Conservation (phyloP, 2,888 invertebrate species). For the Agriopis leucophaearia region DNA sequence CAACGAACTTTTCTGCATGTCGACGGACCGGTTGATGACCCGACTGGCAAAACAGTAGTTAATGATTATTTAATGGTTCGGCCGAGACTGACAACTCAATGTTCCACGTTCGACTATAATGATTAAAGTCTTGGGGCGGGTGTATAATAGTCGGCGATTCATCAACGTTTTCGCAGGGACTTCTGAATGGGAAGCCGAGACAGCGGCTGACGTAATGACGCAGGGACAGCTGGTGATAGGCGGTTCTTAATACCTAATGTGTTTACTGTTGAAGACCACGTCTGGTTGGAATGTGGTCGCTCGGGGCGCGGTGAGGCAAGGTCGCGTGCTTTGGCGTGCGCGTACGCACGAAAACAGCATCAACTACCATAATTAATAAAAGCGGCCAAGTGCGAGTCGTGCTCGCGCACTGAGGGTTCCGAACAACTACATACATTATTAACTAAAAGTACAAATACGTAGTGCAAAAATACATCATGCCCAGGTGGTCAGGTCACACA, state of each 20-base stretch:
- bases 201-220: conserved; percentile 39
- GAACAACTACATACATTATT: too few relatives aligned
- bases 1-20: conserved; percentile 75
- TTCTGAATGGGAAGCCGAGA: conserved; percentile 62
- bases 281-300: conserved; percentile 57
- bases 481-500: too few relatives aligned
- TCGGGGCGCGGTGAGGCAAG: conserved; percentile 61
- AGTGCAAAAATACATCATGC: too few relatives aligned
- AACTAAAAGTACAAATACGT: too few relatives aligned
- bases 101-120: conserved; percentile 31
- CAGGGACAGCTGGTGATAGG: conserved; percentile 49
- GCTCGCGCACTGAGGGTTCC: too few relatives aligned
- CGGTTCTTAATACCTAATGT: conserved; percentile 46
- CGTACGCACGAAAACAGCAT: conserved; percentile 42
- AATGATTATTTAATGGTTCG: conserved; percentile 34
- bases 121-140: conserved; percentile 26
- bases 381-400: too few relatives aligned
- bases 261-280: conserved; percentile 47
- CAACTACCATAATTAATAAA: neutral
- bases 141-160: conserved; percentile 55
- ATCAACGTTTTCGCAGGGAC: conserved; percentile 59
- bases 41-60: conserved; percentile 41
- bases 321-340: conserved; percentile 62
- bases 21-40: conserved; percentile 74
- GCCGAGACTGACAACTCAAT: conserved; percentile 49